These are phyloP conservation scores for Clarias gariepinus DNA, from an alignment of 2,113 vertebrate species.

Conservation along the genomic window DNA sequence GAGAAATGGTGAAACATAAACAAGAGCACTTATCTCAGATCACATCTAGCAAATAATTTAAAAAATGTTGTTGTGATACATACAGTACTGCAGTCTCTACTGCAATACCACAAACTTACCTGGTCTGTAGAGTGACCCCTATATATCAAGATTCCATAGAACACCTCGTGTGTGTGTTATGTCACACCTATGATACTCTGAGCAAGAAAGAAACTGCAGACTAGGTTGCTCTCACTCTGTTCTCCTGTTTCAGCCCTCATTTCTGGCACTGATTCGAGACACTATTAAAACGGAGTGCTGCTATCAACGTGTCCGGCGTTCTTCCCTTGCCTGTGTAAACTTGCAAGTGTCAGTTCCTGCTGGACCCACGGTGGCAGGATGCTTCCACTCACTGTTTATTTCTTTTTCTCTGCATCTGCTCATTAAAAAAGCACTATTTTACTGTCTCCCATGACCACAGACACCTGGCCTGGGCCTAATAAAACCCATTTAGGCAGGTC, in stretches of 20 bases:
- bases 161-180: background rate
- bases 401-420: conserved; percentile 62
- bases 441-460: conserved; percentile 58
- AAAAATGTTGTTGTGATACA: background rate
- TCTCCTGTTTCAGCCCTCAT: background rate
- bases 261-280: conserved; percentile 41
- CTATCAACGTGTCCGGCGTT: conserved; percentile 13
- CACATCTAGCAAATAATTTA: background rate
- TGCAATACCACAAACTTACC: background rate
- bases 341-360: conserved; percentile 15
- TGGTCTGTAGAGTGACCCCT: too few species aligned
- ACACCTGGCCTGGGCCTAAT: conserved; percentile 61
- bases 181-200: background rate
- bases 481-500: conserved; percentile 64
- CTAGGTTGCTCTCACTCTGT: background rate
- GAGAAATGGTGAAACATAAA: background rate
- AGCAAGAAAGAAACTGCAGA: background rate
- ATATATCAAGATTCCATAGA: background rate
- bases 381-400: conserved; percentile 61
- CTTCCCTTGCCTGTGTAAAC: conserved; percentile 40
- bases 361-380: conserved; percentile 58
- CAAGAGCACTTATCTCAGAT: background rate
- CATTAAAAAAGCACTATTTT: conserved; percentile 54
- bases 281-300: conserved; percentile 35
- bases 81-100: background rate